These are phyloP conservation scores for Formica selysi DNA, from an alignment of 1,140 invertebrate genomes.

Conservation along the genomic window DNA sequence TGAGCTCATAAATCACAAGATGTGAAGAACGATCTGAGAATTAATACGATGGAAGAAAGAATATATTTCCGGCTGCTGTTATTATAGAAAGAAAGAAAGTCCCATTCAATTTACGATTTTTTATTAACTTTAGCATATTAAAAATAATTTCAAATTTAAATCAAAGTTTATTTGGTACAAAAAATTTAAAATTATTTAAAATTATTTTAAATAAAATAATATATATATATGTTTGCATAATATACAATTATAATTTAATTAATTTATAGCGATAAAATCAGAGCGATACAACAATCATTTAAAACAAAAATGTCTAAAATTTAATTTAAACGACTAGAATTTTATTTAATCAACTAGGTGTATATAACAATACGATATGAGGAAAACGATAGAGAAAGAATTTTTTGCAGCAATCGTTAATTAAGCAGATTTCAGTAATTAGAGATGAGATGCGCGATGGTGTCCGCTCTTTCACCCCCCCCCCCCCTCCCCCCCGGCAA, in stretches of 20 bases:
- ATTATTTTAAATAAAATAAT: not conserved
- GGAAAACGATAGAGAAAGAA: not conserved
- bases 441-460: not conserved
- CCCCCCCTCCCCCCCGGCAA: too few relatives aligned
- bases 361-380: not conserved
- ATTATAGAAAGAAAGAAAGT: not conserved
- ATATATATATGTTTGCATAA: not conserved
- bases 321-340: not conserved
- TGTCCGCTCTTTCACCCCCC: not conserved
- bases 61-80: not conserved
- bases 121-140: not conserved
- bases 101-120: not conserved
- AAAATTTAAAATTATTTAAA: not conserved
- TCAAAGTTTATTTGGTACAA: not conserved
- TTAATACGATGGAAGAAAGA: not conserved
- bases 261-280: not conserved
- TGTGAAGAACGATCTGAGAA: not conserved
- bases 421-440: not conserved
- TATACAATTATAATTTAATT: not conserved
- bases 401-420: not conserved
- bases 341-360: not conserved
- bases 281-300: not conserved
- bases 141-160: conserved; percentile 4
- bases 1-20: conserved; percentile 21
- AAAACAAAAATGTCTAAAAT: not conserved